Percentiles rank a stretch among this genome's conserved stretches.
Evolutionary conservation across 2,888 invertebrate species (phyloP).

Genomic region (Dasypogon diadema): DNA sequence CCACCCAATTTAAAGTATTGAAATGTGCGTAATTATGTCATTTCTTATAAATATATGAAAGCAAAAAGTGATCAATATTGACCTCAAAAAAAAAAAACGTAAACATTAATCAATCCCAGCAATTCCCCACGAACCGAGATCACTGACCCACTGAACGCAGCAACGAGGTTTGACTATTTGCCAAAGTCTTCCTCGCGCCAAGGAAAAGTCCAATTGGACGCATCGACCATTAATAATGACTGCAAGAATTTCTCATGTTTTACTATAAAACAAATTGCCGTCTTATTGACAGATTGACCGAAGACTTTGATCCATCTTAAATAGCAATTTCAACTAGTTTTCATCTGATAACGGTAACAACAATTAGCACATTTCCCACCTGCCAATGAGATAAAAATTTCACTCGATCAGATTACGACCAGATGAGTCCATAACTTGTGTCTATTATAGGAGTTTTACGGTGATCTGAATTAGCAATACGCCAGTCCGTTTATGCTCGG

Average conservation of each 20-base stretch:
- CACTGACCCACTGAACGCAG: conserved; percentile 19
- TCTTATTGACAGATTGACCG: conserved; percentile 10
- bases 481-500: background rate
- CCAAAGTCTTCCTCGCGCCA: background rate
- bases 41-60: background rate
- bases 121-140: background rate
- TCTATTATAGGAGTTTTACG: background rate
- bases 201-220: conserved; percentile 30
- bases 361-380: conserved; percentile 35
- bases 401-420: conserved; percentile 27
- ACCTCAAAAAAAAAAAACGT: background rate
- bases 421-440: conserved; percentile 3
- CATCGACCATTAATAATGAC: conserved; percentile 9
- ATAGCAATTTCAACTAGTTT: conserved; percentile 20
- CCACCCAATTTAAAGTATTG: background rate
- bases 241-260: conserved; percentile 27
- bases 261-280: conserved; percentile 12
- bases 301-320: background rate
- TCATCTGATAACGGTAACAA: conserved; percentile 42
- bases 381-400: conserved; percentile 2
- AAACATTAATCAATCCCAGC: conserved; percentile 26
- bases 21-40: background rate
- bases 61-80: background rate
- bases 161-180: conserved; percentile 2
- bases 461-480: conserved; percentile 32